A percentile compares a stretch with the other conserved stretches of the same genome.
Conservation (phyloP, 2,113 vertebrate species). For the Platichthys stellatus region DNA sequence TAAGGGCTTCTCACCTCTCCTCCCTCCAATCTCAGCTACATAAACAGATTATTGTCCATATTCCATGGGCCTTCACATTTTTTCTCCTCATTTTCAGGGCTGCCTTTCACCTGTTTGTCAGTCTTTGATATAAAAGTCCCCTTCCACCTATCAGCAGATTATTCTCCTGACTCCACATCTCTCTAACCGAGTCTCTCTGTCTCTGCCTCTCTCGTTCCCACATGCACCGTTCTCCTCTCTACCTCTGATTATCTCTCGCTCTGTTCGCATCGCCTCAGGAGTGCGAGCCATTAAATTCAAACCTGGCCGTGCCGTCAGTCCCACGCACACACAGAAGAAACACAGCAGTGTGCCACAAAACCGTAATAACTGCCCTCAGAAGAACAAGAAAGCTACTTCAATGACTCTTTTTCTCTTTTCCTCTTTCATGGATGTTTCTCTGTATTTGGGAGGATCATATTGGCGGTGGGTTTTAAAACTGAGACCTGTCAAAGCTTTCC, state of each 20-base stretch:
- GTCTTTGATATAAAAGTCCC: conserved; percentile 53
- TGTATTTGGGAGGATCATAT: conserved; percentile 53
- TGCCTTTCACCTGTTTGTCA: conserved; percentile 56
- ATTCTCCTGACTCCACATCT: conserved; percentile 59
- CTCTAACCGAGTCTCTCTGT: conserved; percentile 40
- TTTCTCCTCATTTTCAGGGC: conserved; percentile 55
- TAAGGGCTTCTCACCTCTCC: conserved; percentile 29
- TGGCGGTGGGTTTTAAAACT: conserved; percentile 46
- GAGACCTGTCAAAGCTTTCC: conserved; percentile 43
- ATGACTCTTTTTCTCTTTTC: conserved; percentile 31
- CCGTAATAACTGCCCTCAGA: conserved; percentile 44
- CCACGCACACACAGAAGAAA: conserved; percentile 46
- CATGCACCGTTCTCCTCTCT: conserved; percentile 56
- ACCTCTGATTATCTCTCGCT: conserved; percentile 78
- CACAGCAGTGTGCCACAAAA: conserved; percentile 27
- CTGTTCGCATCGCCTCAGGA: conserved; percentile 69
- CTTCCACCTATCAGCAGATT: conserved; percentile 48
- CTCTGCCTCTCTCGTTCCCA: conserved; percentile 56
- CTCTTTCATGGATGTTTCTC: conserved; percentile 45
- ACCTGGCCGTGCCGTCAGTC: conserved; percentile 59
- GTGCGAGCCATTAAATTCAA: conserved; percentile 74
- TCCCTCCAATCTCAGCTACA: conserved; percentile 42
- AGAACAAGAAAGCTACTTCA: conserved; percentile 53
- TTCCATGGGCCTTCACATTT: conserved; percentile 58
- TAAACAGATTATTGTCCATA: conserved; percentile 62